A percentile compares a stretch with the other conserved stretches of the same genome.
phyloP scores from a whole-genome alignment of 92 coral and sea anemone genomes.

The Paragorgia papillata region DNA sequence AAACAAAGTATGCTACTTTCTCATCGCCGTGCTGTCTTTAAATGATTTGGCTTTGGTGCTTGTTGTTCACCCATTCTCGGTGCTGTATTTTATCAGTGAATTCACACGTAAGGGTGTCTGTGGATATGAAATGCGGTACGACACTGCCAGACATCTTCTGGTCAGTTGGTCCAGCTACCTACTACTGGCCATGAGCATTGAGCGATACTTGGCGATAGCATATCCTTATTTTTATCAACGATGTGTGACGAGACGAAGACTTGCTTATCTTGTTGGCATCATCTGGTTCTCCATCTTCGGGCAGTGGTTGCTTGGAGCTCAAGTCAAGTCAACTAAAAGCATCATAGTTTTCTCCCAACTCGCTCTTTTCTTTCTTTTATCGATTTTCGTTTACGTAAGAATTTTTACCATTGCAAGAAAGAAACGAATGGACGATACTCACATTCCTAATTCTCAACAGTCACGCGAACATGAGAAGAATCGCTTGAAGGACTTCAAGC shows the following conservation, averaged over 20 bases:
- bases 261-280: background rate
- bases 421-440: background rate
- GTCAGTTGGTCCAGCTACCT: background rate
- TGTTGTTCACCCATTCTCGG: conserved; percentile 1
- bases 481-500: background rate
- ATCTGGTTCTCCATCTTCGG: background rate
- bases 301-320: background rate
- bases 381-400: background rate
- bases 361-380: background rate
- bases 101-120: background rate
- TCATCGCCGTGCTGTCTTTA: background rate
- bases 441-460: background rate
- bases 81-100: background rate
- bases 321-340: background rate
- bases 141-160: background rate
- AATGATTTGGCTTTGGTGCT: background rate
- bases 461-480: background rate
- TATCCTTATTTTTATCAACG: conserved; percentile 8
- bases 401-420: conserved; percentile 5
- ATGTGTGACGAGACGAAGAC: background rate
- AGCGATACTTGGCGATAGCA: background rate
- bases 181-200: background rate
- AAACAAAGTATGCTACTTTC: background rate
- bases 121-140: background rate
- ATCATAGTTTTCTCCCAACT: background rate